These are phyloP conservation scores for Cloeon dipterum DNA, from an alignment of 2,888 invertebrate species.

Conservation along the genomic window DNA sequence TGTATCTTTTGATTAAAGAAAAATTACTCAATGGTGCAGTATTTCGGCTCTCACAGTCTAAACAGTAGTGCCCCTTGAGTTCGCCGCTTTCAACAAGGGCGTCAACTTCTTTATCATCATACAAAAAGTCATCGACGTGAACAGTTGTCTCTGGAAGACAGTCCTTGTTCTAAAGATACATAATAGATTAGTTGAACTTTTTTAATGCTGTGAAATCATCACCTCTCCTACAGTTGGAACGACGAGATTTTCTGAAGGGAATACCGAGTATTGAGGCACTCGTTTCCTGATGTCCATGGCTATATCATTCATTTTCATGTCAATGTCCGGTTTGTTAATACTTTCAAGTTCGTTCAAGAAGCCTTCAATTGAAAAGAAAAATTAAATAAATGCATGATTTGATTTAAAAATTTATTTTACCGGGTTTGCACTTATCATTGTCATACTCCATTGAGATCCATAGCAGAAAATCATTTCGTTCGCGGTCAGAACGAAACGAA, in stretches of 20 bases:
- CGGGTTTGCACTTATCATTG: too few species aligned
- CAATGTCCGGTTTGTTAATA: neutral
- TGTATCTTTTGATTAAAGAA: slow-evolving; percentile 6
- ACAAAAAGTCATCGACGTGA: slow-evolving; percentile 47
- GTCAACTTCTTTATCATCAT: slow-evolving; percentile 36
- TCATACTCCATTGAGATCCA: too few species aligned
- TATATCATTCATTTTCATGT: slow-evolving; percentile 9
- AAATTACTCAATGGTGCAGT: slow-evolving; percentile 23
- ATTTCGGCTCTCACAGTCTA: slow-evolving; percentile 25
- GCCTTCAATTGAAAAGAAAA: too few species aligned
- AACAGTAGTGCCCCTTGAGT: slow-evolving; percentile 25
- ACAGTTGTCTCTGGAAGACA: slow-evolving; percentile 23
- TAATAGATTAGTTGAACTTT: too few species aligned
- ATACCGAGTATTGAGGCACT: slow-evolving; percentile 11
- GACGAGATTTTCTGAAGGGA: slow-evolving; percentile 12
- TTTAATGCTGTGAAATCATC: neutral
- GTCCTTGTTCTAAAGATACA: neutral
- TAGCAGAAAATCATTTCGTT: too few species aligned
- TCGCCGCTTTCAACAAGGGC: slow-evolving; percentile 24
- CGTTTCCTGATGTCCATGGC: slow-evolving; percentile 11
- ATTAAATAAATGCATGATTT: too few species aligned
- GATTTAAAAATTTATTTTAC: too few species aligned
- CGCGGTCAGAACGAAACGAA: too few species aligned
- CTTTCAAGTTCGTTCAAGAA: too few species aligned
- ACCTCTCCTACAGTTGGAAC: slow-evolving; percentile 9